Base-by-base conservation (phyloP, 1,140 invertebrate genomes). In the Wiebesia pumilae region DNA sequence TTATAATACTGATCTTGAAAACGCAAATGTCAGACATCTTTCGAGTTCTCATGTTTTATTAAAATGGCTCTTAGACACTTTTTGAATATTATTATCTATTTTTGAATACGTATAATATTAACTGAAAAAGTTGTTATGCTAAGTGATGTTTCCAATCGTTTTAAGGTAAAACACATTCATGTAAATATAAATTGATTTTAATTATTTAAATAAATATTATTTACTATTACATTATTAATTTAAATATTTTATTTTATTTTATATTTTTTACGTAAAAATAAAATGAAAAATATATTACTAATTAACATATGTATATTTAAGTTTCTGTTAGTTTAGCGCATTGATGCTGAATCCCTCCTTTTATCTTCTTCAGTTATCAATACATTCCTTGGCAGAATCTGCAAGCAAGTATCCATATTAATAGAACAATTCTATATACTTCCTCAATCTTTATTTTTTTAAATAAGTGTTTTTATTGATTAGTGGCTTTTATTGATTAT, bases 21-120 rank as follows among this genome's bases (percentile, higher is more conserved):
- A 82, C 67, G 24, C 12, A 67, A 78, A 75, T 47, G 79, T 75
- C n/a, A 62, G 27, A 35, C 65, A 6, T 51, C 24, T 24, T 40
- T 62, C 35, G 33, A 90, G 86, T 88, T 89, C 88, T 89, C 89
- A 90, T 90, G 90, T 91, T 89, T 92, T 92, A 91, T 91, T 90
- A 89, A 92, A 91, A 89, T 87, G 86, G 65, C n/a, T 79, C 38
- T 77, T 21, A 77, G n/a, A 54, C 65, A 2, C 33, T 38, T 43
- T 54, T n/a, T 58, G 24, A 24, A 24, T 78, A n/a, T 84, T 33
- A 14, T 78, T 84, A 40, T 65, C 24, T 38, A 58, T 38, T 16
- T 38, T 40, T n/a, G 33, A 62, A 43, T 77, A 30, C 21, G 24
- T 38, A 75, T 75, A 38, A 51, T 82, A 51, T 40, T 43, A 40